These are phyloP conservation scores for Pipistrellus nathusii DNA, from an alignment of 2,797 vertebrate genomes.

Conservation along the genomic window DNA sequence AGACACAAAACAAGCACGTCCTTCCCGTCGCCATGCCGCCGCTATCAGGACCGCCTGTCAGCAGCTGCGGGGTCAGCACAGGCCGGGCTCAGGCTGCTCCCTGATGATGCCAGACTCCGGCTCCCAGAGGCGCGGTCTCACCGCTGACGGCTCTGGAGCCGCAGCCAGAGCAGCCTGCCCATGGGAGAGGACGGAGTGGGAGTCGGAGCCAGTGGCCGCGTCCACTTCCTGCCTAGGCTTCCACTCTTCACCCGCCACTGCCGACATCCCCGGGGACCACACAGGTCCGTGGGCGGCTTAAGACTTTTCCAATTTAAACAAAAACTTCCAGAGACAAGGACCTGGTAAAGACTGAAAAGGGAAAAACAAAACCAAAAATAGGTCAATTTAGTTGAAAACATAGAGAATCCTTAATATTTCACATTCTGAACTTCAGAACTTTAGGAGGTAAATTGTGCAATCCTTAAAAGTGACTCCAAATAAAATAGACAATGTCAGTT, in stretches of 20 bases:
- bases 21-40: neutral
- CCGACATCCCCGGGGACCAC: neutral
- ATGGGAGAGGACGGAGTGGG: too few relatives aligned
- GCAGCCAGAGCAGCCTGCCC: neutral
- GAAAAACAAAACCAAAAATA: conserved; percentile 51
- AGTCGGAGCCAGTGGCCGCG: too few relatives aligned
- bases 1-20: neutral
- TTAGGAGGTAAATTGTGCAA: neutral
- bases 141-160: neutral
- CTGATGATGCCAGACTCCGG: neutral
- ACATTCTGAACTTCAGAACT: conserved; percentile 15
- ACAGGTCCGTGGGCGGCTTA: neutral
- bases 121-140: too few relatives aligned
- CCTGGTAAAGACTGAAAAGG: conserved; percentile 52
- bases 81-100: neutral
- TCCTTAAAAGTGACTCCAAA: conserved; percentile 13
- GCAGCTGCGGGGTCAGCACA: neutral
- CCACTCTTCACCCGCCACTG: neutral
- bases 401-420: conserved; percentile 7
- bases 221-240: neutral
- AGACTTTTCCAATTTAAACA: conserved; percentile 56
- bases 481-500: neutral
- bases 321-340: conserved; percentile 54
- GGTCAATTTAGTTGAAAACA: conserved; percentile 43
- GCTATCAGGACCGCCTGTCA: neutral